Evolutionary conservation across 2,797 vertebrate genomes (phyloP), one percentile per base, ranked within the genome.

Genomic region (Hirundo rustica): DNA sequence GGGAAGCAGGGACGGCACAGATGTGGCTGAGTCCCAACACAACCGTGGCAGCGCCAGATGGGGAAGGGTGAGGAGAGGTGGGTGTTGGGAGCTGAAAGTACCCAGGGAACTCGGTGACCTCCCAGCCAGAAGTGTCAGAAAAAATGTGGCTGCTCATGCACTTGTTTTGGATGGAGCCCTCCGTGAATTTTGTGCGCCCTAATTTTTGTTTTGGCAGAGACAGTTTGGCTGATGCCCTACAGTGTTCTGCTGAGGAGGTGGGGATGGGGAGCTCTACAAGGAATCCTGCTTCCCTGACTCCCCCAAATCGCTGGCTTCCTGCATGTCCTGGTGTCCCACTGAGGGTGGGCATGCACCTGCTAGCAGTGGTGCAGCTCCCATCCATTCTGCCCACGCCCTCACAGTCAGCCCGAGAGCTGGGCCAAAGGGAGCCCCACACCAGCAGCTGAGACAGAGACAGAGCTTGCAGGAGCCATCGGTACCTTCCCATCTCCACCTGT

Each of bases 221-320:
- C 23, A 27, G 19, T 68, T 75, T 55, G 67, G 25, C 23, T 40
- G 51, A 34, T 60, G 60, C n/a, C 53, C 50, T 68, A 44, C 61
- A 32, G 26, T 1, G 19, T 54, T 32, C 70, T 72, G 47, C 26
- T 29, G 67, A 73, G 71, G 40, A 60, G 30, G 11, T 25, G 42
- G n/a, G 61, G 42, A 76, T 2, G 1, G 30, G 22, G 64, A 64
- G 10, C 51, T 70, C 17, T 61, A 54, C 53, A 13, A 75, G 48
- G 30, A 80, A 5, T 47, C 34, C 42, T 3, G 1, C 14, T 47
- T 7, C 34, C 14, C 9, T 22, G 4, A 21, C 10, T 74, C 23
- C 19, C 62, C 47, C 18, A 4, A 22, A 42, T 18, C 66, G 16
- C 36, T 0, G 0, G 17, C 25, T 73, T n/a, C 25, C 44, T 5